phyloP scores from a whole-genome alignment of 2,113 vertebrate species.

The Oryzias melastigma region DNA sequence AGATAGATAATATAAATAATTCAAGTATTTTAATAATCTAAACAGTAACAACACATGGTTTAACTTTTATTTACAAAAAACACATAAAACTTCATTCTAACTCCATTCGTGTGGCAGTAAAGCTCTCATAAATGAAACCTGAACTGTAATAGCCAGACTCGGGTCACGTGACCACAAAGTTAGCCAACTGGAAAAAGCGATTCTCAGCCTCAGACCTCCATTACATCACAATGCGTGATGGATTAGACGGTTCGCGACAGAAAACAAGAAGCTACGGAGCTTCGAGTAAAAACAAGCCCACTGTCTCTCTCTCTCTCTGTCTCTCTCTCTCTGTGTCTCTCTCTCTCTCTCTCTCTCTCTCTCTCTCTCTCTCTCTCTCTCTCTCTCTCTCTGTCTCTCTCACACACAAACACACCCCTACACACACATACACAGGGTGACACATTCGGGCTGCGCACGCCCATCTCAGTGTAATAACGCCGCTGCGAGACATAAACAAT shows the following conservation, averaged over 20 bases:
- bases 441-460: slow-evolving; percentile 39
- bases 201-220: slow-evolving; percentile 78
- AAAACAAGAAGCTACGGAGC: slow-evolving; percentile 45
- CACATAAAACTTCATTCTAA: slow-evolving; percentile 4
- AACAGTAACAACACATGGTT: no score
- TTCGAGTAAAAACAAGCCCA: slow-evolving; percentile 49
- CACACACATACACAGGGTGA: slow-evolving; percentile 1
- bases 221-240: slow-evolving; percentile 77
- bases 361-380: no score
- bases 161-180: slow-evolving; percentile 74
- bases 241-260: slow-evolving; percentile 61
- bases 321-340: no score
- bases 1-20: no score
- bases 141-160: slow-evolving; percentile 66
- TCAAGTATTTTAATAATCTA: no score
- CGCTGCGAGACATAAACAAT: slow-evolving; percentile 53
- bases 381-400: not conserved
- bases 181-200: slow-evolving; percentile 76
- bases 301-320: no score
- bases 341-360: no score
- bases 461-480: slow-evolving; percentile 55
- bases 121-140: slow-evolving; percentile 48
- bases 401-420: slow-evolving; percentile 45
- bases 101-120: slow-evolving; percentile 43
- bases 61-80: no score